Conservation (phyloP, 2,113 vertebrate species). For the Periophthalmodon schlosseri region DNA sequence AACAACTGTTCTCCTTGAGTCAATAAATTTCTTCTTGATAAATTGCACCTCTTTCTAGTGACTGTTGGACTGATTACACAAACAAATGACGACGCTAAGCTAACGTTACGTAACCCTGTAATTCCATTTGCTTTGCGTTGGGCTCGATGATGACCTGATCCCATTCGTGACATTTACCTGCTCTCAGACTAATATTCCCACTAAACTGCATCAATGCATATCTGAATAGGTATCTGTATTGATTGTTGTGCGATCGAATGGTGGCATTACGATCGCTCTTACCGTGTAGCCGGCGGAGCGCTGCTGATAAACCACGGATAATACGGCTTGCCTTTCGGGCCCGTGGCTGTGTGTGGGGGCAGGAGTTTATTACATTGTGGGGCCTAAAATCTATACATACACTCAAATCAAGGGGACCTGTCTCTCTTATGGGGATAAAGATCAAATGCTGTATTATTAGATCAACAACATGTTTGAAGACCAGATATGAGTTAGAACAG, state of each 20-base stretch:
- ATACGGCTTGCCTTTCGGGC: conserved; percentile 50
- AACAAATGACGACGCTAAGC: too few relatives aligned
- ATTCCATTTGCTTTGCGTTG: conserved; percentile 25
- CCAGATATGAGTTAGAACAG: too few relatives aligned
- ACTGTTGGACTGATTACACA: too few relatives aligned
- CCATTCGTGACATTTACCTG: conserved; percentile 64
- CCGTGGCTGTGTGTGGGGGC: background rate
- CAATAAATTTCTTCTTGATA: too few relatives aligned
- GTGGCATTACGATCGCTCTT: conserved; percentile 69
- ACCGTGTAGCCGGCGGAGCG: conserved; percentile 45
- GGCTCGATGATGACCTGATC: conserved; percentile 40
- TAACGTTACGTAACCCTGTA: conserved; percentile 9
- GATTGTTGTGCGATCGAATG: conserved; percentile 53
- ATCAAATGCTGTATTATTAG: too few relatives aligned
- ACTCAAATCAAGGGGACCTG: too few relatives aligned
- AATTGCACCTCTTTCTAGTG: too few relatives aligned
- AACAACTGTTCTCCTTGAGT: too few relatives aligned
- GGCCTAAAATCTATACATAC: too few relatives aligned
- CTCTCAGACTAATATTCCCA: conserved; percentile 45
- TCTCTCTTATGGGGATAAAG: too few relatives aligned
- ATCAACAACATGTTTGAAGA: too few relatives aligned
- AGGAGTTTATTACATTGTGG: too few relatives aligned
- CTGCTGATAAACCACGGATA: conserved; percentile 63
- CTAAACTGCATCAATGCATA: conserved; percentile 61
- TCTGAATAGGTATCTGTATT: conserved; percentile 59